Evolutionary conservation across 2,888 invertebrate genomes (phyloP).

Genomic region (Caenorhabditis panamensis): DNA sequence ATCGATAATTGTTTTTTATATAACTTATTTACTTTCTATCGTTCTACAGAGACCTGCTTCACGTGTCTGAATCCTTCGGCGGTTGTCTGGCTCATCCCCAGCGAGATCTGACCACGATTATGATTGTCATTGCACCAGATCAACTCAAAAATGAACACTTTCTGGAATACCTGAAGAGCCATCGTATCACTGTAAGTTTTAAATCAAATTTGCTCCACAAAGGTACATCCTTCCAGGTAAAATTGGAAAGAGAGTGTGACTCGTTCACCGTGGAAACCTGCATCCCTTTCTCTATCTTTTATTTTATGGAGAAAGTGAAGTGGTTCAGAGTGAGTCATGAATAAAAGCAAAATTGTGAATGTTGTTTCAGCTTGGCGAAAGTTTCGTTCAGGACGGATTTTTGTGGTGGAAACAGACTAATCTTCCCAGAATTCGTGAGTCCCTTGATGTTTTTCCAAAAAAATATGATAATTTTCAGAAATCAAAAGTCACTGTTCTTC

Average conservation of each 20-base stretch:
- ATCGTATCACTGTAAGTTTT: conserved; percentile 27
- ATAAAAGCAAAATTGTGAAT: background rate
- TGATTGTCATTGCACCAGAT: conserved; percentile 19
- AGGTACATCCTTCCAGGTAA: conserved; percentile 43
- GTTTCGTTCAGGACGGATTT: conserved; percentile 54
- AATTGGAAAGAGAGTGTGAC: conserved; percentile 30
- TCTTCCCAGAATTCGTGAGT: conserved; percentile 32
- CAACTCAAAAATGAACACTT: conserved; percentile 7
- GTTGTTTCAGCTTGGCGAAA: conserved; percentile 42
- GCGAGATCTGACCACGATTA: conserved; percentile 41
- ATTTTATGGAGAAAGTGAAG: conserved; percentile 37
- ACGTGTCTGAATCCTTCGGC: conserved; percentile 4
- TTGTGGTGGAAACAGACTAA: conserved; percentile 45
- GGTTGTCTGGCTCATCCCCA: conserved; percentile 38
- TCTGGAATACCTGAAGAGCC: conserved; percentile 14
- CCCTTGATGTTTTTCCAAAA: background rate
- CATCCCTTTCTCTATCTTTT: conserved; percentile 40
- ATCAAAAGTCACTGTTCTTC: conserved; percentile 26
- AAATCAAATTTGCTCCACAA: no score
- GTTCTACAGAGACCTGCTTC: conserved; percentile 34
- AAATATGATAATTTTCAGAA: conserved; percentile 28
- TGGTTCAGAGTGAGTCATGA: conserved; percentile 26
- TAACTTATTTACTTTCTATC: no score
- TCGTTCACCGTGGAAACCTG: conserved; percentile 34
- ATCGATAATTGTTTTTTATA: no score